Percentiles rank a stretch among this genome's conserved stretches.
Conservation (phyloP, 2,888 invertebrate genomes). For the Gastracanthus pulcherrimus region DNA sequence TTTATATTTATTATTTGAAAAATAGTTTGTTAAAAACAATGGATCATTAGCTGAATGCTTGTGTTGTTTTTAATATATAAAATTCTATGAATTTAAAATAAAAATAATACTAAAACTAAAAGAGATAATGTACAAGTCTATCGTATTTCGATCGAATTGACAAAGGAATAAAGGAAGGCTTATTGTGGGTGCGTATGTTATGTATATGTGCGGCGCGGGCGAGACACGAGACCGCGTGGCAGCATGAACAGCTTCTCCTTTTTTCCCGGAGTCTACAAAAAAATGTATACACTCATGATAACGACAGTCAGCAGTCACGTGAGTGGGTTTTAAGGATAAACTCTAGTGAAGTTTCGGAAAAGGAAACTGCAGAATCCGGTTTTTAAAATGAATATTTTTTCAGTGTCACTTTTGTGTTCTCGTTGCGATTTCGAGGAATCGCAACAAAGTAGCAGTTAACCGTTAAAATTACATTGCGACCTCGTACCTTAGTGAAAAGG, state of each 20-base stretch:
- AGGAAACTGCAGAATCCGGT: neutral
- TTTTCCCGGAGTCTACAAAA: neutral
- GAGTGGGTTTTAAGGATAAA: conserved; percentile 2
- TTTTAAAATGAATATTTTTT: neutral
- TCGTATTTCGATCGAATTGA: neutral
- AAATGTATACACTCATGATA: neutral
- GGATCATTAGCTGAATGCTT: no score
- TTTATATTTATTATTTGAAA: no score
- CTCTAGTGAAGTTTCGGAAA: neutral
- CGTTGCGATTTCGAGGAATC: neutral
- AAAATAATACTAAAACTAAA: no score
- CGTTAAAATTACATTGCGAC: neutral
- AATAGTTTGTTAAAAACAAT: no score
- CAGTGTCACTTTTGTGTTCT: neutral
- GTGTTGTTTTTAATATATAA: no score
- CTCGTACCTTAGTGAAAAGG: neutral
- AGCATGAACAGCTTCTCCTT: neutral
- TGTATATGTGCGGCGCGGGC: conserved; percentile 5
- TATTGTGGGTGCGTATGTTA: neutral
- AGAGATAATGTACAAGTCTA: neutral
- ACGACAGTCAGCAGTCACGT: neutral
- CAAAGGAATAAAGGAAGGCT: conserved; percentile 12
- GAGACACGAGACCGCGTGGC: conserved; percentile 47
- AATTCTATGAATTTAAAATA: no score
- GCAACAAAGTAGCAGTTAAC: neutral